Evolutionary conservation across 2,888 invertebrate species (phyloP), one percentile per base, ranked within the genome.

Genomic region (Ornithoptera priamus): DNA sequence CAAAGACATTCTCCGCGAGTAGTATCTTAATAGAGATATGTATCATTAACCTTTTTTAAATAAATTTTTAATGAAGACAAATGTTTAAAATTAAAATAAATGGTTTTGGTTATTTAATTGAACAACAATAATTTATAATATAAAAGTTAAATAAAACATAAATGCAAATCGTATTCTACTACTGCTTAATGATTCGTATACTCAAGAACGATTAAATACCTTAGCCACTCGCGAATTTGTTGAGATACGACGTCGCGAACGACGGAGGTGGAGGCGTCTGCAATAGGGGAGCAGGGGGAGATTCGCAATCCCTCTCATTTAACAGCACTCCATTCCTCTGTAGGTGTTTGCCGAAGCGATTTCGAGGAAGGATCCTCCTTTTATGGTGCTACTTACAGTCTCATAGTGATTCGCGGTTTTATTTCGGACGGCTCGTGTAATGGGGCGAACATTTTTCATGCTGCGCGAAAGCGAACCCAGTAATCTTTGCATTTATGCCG

Each of bases 351-450:
- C 91, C 88, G 89, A 91, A 92, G 89, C 92, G 92, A 92, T 92
- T 89, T 80, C 83, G 83, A 80, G 83, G 80, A 82, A 86, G 85
- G 87, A 91, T 90, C 88, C 85, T 85, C 84, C 92, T 86, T 92
- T 92, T 91, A 92, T 91, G 88, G 89, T 86, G 71, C 78, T 77
- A 90, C 90, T 92, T 89, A 91, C 86, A 84, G 85, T 84, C 89
- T 90, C 90, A 91, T 91, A 92, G 92, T 92, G 92, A 92, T 89
- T 89, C 90, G 92, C 90, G 90, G 89, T 92, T 92, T 92, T 92
- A 92, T 92, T 91, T 92, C 85, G 90, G 90, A 86, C 89, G 89
- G 87, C 86, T 89, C 89, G 79, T 88, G 88, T 90, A 88, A 86
- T 86, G 82, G 86, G 85, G 84, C 87, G 88, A 83, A 90, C 89